Conservation (phyloP, 2,888 invertebrate species). For the Orthonevra nobilis region DNA sequence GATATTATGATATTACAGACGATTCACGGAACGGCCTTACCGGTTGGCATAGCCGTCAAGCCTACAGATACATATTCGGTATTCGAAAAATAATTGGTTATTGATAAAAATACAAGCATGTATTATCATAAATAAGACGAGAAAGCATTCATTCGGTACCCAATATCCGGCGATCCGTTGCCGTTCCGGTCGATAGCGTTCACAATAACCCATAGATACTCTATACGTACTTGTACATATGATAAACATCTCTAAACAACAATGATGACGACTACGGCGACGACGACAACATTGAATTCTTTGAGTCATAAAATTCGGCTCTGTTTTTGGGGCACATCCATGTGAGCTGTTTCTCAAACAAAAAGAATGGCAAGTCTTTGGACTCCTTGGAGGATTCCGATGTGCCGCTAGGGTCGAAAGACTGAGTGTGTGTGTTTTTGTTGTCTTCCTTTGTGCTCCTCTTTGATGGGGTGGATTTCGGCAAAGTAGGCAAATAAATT, state of each 20-base stretch:
- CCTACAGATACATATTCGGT: constrained; percentile 4
- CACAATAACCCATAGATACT: constrained; percentile 60
- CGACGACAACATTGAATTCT: constrained; percentile 36
- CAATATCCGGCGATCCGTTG: constrained; percentile 69
- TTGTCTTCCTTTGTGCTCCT: constrained; percentile 45
- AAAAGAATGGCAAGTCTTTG: constrained; percentile 17
- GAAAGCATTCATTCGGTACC: constrained; percentile 57
- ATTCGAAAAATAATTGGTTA: constrained; percentile 63
- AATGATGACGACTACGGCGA: background rate
- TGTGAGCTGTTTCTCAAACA: constrained; percentile 2
- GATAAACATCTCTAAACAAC: constrained; percentile 42
- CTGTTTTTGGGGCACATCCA: constrained; percentile 40
- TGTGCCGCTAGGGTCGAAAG: background rate
- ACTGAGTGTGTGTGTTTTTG: background rate
- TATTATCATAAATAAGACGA: constrained; percentile 26
- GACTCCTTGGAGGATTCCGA: constrained; percentile 33
- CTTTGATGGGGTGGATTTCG: constrained; percentile 42
- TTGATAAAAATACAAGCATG: constrained; percentile 67
- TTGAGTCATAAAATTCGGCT: constrained; percentile 64
- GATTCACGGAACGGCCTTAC: constrained; percentile 5
- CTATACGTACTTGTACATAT: too few relatives aligned
- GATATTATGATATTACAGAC: constrained; percentile 47
- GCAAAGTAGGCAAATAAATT: constrained; percentile 68
- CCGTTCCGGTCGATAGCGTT: constrained; percentile 65
- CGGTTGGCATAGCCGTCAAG: constrained; percentile 8